Evolutionary conservation across 2,797 vertebrate genomes (phyloP).

Genomic region (Anisognathus igniventris): DNA sequence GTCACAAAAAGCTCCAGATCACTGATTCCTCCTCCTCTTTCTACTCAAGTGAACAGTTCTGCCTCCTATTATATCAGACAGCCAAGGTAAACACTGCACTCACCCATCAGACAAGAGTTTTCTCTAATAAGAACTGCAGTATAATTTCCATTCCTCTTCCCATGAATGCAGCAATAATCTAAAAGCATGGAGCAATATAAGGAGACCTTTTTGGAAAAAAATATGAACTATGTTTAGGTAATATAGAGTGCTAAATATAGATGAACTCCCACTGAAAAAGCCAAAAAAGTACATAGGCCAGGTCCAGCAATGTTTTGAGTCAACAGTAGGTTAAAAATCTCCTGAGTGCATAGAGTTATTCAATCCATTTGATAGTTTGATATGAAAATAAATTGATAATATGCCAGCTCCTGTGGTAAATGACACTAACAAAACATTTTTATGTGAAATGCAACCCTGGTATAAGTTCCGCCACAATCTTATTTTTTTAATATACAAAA

Average conservation of each 20-base stretch:
- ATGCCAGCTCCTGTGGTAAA: neutral
- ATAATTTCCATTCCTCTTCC: neutral
- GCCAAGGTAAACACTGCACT: neutral
- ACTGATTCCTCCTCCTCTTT: neutral
- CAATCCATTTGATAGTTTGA: neutral
- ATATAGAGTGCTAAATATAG: neutral
- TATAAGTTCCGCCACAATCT: neutral
- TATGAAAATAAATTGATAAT: neutral
- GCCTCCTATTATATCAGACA: neutral
- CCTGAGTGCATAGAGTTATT: neutral
- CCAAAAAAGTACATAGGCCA: neutral
- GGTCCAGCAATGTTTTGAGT: neutral
- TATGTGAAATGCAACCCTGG: neutral
- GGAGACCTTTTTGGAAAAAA: neutral
- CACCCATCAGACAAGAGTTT: neutral
- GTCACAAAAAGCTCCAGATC: neutral
- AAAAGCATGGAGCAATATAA: neutral
- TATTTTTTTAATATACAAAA: neutral
- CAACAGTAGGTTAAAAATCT: neutral
- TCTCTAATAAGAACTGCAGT: neutral
- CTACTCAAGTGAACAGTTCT: neutral
- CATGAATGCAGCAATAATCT: fast-evolving
- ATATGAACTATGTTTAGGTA: fast-evolving
- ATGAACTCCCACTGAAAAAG: neutral
- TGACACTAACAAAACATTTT: neutral